Evolutionary conservation across 2,113 vertebrate species (phyloP), one percentile per base, ranked within the genome.

Genomic region (Donacobius atricapilla): DNA sequence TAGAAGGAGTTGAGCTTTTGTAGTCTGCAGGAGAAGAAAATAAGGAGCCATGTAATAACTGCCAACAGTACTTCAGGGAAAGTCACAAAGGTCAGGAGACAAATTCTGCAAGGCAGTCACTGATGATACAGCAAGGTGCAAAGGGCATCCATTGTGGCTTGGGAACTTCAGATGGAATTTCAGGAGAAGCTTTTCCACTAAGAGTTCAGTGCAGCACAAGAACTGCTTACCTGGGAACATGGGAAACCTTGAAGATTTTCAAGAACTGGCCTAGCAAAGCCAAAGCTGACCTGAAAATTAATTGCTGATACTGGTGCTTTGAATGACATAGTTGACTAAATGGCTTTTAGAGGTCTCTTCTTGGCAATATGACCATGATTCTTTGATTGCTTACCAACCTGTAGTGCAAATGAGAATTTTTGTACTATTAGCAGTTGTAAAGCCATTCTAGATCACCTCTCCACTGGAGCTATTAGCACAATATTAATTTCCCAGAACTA

Each of bases 211-310:
- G 53, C 39, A 82, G 25, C 73, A 56, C 31, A 69, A 19, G 45
- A 81, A 21, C n/a, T 4, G 0, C 16, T 79, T 63, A 33, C 30
- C 37, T 78, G 73, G 21, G 31, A 50, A 35, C 0, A 0, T 45
- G 31, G 35, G 42, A 90, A 87, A 71, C 14, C 25, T 37, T 51
- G 39, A 50, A 71, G 35, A 13, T 60, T 85, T 92, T 79, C 51
- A 54, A 45, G 56, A 82, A 37, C 33, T 66, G 15, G 5, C 39
- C 56, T 33, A n/a, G n/a, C 17, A 90, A 82, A 90, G 69, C 23
- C 3, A 6, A 28, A 42, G n/a, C 24, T 90, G 82, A 66, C 13
- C 31, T 70, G 23, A 70, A 64, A 58, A 8, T 45, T 3, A 50
- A 12, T 25, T 40, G 28, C 28, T 44, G 28, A 53, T 48, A 33